Evolutionary conservation across 1,140 invertebrate genomes (phyloP).

Genomic region (Macrocentrus cingulum): DNA sequence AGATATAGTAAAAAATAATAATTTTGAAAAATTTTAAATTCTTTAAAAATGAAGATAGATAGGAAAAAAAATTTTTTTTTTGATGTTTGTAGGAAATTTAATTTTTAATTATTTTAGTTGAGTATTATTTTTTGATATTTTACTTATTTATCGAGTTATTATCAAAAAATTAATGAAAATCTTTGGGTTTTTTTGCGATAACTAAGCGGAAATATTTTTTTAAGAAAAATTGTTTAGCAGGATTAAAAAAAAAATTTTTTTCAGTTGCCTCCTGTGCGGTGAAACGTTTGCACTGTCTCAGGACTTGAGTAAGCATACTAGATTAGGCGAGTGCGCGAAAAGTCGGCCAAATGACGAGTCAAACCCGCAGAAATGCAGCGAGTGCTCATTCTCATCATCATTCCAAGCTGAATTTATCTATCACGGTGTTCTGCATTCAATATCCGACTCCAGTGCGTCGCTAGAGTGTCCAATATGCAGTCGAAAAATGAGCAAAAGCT

Average conservation of each 20-base stretch:
- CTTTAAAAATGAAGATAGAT: too few relatives aligned
- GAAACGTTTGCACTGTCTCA: conserved; percentile 69
- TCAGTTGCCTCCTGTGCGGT: conserved; percentile 72
- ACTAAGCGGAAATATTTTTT: background rate
- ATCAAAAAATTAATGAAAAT: too few relatives aligned
- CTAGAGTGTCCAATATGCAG: conserved; percentile 66
- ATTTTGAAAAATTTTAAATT: too few relatives aligned
- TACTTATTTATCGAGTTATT: too few relatives aligned
- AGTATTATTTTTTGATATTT: too few relatives aligned
- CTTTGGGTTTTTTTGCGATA: too few relatives aligned
- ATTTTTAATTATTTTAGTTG: too few relatives aligned
- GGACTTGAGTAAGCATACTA: conserved; percentile 70
- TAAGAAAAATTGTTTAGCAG: conserved; percentile 47
- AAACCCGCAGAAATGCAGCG: conserved; percentile 47
- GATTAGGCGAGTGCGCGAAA: conserved; percentile 39
- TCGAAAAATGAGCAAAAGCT: conserved; percentile 69
- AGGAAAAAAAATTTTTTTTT: too few relatives aligned
- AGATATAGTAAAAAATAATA: too few relatives aligned
- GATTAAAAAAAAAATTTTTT: too few relatives aligned
- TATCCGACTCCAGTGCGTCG: conserved; percentile 21
- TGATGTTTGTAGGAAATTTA: too few relatives aligned
- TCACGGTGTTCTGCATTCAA: conserved; percentile 65
- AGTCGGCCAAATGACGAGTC: conserved; percentile 1
- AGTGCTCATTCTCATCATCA: conserved; percentile 55
- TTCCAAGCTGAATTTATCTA: conserved; percentile 66